Evolutionary conservation across 2,113 vertebrate genomes (phyloP).

Genomic region (Haemorhous mexicanus): DNA sequence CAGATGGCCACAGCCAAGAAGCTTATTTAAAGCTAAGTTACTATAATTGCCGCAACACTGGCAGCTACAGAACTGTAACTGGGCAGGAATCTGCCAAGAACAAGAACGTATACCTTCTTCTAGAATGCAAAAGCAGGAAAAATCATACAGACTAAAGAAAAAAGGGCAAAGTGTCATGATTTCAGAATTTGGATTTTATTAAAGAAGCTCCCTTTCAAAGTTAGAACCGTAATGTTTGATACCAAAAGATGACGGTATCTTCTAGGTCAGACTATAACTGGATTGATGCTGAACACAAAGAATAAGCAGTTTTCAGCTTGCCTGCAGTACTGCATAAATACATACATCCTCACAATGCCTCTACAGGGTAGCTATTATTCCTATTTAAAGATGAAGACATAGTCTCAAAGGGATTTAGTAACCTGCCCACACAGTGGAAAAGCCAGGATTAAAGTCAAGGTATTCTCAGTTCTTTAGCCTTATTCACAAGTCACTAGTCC

Average conservation of each 20-base stretch:
- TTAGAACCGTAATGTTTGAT: not conserved
- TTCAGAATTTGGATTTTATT: not conserved
- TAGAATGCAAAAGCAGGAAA: not conserved
- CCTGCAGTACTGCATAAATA: not conserved
- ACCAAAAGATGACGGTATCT: not conserved
- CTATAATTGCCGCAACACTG: not conserved
- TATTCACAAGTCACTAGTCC: not conserved
- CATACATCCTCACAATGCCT: not conserved
- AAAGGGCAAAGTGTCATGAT: rapidly evolving
- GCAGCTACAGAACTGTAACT: not conserved
- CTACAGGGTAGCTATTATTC: not conserved
- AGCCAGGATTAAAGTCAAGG: slow-evolving; percentile 47
- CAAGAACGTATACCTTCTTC: not conserved
- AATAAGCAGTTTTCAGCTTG: not conserved
- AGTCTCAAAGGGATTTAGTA: slow-evolving; percentile 22
- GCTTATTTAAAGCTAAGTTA: slow-evolving; percentile 54
- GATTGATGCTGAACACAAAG: not conserved
- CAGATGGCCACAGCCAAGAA: slow-evolving; percentile 73
- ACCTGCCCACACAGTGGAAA: slow-evolving; percentile 39
- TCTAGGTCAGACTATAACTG: not conserved
- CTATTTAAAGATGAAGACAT: slow-evolving; percentile 32
- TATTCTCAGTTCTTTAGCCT: not conserved
- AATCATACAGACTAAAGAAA: not conserved
- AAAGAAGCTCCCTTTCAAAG: not conserved
- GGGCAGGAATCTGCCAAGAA: not conserved